phyloP scores from a whole-genome alignment of 35 echinoderm and acorn worm genomes.

The Strongylocentrotus purpuratus region DNA sequence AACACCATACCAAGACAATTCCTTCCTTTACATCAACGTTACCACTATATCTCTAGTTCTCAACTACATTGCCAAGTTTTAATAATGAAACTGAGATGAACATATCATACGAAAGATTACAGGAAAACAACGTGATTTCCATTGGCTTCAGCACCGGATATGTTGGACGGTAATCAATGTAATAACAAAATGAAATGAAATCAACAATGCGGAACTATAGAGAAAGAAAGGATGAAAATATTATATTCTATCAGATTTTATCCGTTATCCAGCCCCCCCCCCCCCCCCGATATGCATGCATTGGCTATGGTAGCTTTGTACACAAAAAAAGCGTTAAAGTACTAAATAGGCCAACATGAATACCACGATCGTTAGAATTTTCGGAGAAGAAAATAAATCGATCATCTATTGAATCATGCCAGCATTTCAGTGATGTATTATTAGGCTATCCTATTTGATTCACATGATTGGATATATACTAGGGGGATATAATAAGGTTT shows the following conservation, averaged over 20 bases:
- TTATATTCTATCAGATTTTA: not conserved
- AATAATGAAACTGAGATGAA: not conserved
- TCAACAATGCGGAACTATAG: not conserved
- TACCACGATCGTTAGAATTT: too few species aligned
- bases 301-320: too few species aligned
- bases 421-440: too few species aligned
- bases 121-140: not conserved
- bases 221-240: not conserved
- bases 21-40: not conserved
- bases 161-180: not conserved
- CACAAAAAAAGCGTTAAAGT: too few species aligned
- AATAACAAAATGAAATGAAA: not conserved
- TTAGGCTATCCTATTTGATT: too few species aligned
- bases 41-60: not conserved
- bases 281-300: too few species aligned
- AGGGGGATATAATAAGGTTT: too few species aligned
- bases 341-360: too few species aligned
- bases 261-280: too few species aligned
- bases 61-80: not conserved
- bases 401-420: too few species aligned
- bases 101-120: not conserved
- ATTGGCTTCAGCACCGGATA: not conserved
- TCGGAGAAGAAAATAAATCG: too few species aligned
- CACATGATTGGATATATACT: too few species aligned
- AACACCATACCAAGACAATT: not conserved